phyloP scores from a whole-genome alignment of 2,888 invertebrate species.

The Limnephilus rhombicus region DNA sequence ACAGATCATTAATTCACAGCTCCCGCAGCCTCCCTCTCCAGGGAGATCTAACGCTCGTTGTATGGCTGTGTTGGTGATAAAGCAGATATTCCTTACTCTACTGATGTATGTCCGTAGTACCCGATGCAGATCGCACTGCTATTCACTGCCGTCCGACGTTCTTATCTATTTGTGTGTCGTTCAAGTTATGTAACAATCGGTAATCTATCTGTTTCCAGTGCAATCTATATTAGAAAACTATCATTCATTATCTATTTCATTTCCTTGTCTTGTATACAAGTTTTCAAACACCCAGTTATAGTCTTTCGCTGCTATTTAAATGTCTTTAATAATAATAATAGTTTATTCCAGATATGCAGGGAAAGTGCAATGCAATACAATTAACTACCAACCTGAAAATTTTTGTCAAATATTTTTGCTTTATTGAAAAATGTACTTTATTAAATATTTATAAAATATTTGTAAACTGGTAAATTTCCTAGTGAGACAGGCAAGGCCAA shows the following conservation, averaged over 20 bases:
- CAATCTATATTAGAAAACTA: neutral
- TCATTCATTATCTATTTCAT: neutral
- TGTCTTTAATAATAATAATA: too few species aligned
- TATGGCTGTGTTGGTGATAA: neutral
- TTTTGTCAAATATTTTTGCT: too few species aligned
- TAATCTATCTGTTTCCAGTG: neutral
- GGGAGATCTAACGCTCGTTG: neutral
- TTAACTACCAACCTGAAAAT: too few species aligned
- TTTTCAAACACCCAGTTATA: neutral
- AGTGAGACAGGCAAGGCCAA: too few species aligned
- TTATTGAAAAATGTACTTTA: too few species aligned
- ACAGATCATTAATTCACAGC: conserved; percentile 37
- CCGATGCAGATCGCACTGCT: neutral
- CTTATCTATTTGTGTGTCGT: neutral
- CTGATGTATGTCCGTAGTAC: neutral
- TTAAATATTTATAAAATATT: too few species aligned
- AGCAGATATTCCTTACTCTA: neutral
- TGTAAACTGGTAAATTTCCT: too few species aligned
- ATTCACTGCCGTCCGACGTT: neutral
- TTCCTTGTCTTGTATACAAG: neutral
- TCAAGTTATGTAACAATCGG: neutral
- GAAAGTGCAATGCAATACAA: too few species aligned
- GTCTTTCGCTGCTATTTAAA: too few species aligned
- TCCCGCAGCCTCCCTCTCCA: neutral
- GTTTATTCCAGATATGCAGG: too few species aligned